Conservation (phyloP, 2,113 vertebrate genomes). For the Plotosus lineatus region DNA sequence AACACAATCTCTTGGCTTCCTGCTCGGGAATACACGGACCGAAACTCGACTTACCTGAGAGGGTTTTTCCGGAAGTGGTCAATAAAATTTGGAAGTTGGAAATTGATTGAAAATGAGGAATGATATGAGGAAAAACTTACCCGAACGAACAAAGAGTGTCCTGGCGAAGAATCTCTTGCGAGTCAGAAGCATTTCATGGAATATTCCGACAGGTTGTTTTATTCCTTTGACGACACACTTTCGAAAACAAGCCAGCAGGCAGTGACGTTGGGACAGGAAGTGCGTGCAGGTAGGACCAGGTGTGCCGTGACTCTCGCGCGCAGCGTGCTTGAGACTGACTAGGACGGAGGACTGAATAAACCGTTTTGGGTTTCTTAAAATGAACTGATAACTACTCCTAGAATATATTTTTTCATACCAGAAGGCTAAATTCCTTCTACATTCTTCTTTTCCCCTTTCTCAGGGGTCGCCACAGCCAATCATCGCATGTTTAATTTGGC, state of each 20-base stretch:
- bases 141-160: background rate
- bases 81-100: slow-evolving; percentile 40
- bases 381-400: background rate
- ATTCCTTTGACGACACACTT: slow-evolving; percentile 58
- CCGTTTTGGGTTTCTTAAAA: background rate
- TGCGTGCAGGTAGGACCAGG: slow-evolving; percentile 60
- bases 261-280: slow-evolving; percentile 60
- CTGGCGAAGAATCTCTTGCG: background rate
- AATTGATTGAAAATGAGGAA: too few relatives aligned
- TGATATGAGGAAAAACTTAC: background rate
- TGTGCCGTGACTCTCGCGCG: slow-evolving; percentile 6
- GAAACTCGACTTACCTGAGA: slow-evolving; percentile 75
- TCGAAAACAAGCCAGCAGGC: slow-evolving; percentile 52
- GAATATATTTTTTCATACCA: background rate
- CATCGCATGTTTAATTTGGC: too few relatives aligned
- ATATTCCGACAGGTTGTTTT: slow-evolving; percentile 54
- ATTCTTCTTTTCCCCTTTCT: too few relatives aligned
- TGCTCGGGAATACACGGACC: slow-evolving; percentile 27
- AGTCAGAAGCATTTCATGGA: background rate
- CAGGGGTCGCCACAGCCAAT: too few relatives aligned
- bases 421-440: background rate
- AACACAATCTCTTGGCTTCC: background rate
- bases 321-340: background rate
- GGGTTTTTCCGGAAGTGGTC: slow-evolving; percentile 69
- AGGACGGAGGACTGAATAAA: background rate